Evolutionary conservation across 2,888 invertebrate genomes (phyloP).

Genomic region (Koerneria pararmatus): DNA sequence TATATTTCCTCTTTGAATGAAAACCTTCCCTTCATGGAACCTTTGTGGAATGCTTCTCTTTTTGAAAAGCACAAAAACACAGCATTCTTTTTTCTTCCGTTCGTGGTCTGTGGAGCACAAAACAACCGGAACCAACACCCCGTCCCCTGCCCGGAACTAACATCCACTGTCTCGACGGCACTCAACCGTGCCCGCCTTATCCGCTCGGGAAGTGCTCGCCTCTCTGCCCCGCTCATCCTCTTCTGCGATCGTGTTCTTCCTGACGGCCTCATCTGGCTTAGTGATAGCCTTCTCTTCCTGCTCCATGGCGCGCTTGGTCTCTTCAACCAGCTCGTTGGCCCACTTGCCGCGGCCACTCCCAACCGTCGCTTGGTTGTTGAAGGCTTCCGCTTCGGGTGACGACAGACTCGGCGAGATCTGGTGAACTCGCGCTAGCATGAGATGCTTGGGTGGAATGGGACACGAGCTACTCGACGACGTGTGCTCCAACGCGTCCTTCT

Average conservation of each 20-base stretch:
- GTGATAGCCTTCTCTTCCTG: neutral
- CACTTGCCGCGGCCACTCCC: conserved; percentile 53
- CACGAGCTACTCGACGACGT: neutral
- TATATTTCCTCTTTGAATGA: too few species aligned
- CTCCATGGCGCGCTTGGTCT: conserved; percentile 35
- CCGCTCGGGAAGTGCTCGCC: neutral
- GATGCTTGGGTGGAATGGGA: neutral
- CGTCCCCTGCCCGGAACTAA: neutral
- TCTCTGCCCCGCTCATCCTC: neutral
- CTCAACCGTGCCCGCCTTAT: conserved; percentile 3
- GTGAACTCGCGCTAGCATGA: conserved; percentile 6
- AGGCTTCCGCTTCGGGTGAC: neutral
- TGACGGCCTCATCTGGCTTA: conserved; percentile 30
- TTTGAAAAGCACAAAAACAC: neutral
- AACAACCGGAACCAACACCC: conserved; percentile 9
- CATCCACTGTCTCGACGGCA: conserved; percentile 21
- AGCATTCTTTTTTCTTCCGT: too few species aligned
- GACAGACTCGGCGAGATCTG: neutral
- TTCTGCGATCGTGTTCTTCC: conserved; percentile 26
- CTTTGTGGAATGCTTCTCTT: neutral
- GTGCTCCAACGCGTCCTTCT: neutral
- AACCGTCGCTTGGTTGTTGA: conserved; percentile 47
- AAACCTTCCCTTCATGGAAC: too few species aligned
- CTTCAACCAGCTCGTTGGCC: conserved; percentile 48
- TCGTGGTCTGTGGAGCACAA: neutral